phyloP scores from a whole-genome alignment of 2,797 vertebrate species.

The Anguilla obscura region DNA sequence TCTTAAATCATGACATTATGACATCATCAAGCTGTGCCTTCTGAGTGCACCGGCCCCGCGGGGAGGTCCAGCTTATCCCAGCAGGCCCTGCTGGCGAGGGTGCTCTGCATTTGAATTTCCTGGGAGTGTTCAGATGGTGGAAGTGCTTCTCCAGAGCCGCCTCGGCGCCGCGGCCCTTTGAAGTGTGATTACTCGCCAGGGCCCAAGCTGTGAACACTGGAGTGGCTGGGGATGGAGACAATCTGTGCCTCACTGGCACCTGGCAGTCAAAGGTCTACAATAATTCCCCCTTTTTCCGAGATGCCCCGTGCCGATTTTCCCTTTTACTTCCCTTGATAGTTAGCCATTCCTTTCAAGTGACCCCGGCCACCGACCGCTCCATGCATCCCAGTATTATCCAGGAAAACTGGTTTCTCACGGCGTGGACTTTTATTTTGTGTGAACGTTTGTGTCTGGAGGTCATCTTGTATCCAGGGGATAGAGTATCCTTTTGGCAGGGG shows the following conservation, averaged over 20 bases:
- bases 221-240: constrained; percentile 42
- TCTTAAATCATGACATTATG: neutral
- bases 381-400: neutral
- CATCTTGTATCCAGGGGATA: neutral
- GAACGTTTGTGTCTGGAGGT: neutral
- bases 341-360: constrained; percentile 25
- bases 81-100: constrained; percentile 3
- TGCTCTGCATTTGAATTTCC: constrained; percentile 15
- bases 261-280: constrained; percentile 38
- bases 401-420: neutral
- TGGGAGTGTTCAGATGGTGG: constrained; percentile 8
- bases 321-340: constrained; percentile 40
- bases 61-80: constrained; percentile 12
- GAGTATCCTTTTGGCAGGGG: neutral
- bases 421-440: neutral
- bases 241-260: constrained; percentile 49
- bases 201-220: constrained; percentile 43
- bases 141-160: neutral
- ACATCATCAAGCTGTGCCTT: constrained; percentile 23
- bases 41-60: neutral
- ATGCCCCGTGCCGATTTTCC: constrained; percentile 38
- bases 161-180: constrained; percentile 39
- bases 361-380: constrained; percentile 32
- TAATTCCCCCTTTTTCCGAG: constrained; percentile 31
- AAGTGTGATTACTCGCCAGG: constrained; percentile 41